Percentiles rank a stretch among this genome's conserved stretches.
Evolutionary conservation across 1,140 invertebrate species (phyloP).

Genomic region (Drosophila tsacasi): DNA sequence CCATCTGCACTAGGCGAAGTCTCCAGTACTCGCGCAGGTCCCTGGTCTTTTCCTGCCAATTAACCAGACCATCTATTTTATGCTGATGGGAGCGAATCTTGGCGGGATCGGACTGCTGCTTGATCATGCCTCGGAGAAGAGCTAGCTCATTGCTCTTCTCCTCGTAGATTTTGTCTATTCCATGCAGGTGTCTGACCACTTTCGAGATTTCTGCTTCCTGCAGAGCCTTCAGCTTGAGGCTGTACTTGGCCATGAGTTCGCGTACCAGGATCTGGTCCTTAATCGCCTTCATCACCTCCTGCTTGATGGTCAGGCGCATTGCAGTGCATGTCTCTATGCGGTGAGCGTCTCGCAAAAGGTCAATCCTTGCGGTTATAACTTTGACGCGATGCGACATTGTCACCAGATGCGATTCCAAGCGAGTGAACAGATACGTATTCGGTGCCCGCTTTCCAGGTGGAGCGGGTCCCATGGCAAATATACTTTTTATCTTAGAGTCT

Average conservation of each 20-base stretch:
- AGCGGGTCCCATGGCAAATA: conserved; percentile 1
- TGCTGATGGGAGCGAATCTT: too few species aligned
- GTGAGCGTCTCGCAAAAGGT: neutral
- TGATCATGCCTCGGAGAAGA: neutral
- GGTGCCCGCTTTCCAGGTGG: neutral
- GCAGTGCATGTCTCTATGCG: neutral
- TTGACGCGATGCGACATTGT: neutral
- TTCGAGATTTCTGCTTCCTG: conserved; percentile 19
- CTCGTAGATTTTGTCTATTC: neutral
- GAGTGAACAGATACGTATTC: neutral
- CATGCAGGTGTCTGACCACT: neutral
- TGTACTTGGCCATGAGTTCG: neutral
- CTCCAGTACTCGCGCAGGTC: neutral
- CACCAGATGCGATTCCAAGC: neutral
- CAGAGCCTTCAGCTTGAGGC: neutral
- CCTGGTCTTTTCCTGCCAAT: neutral
- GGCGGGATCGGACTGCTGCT: neutral
- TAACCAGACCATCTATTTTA: neutral
- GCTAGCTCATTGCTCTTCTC: neutral
- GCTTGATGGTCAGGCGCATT: neutral
- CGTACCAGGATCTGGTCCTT: neutral
- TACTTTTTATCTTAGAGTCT: too few species aligned
- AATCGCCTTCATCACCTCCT: neutral
- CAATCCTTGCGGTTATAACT: neutral
- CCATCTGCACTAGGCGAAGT: neutral